Evolutionary conservation across 2,888 invertebrate species (phyloP).

Genomic region (Emmelina monodactyla): DNA sequence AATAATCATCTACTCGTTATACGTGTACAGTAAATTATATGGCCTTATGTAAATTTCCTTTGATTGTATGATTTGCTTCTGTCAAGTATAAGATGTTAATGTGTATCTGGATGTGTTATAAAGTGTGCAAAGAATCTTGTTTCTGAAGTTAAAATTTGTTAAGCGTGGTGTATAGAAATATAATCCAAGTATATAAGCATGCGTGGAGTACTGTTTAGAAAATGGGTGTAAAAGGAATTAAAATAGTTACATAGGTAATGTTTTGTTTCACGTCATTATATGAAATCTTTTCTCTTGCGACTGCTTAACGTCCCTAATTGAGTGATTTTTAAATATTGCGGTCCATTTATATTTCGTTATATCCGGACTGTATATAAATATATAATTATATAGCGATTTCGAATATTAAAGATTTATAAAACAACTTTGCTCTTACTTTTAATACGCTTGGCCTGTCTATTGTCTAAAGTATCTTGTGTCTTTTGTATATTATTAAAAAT

Average conservation of each 20-base stretch:
- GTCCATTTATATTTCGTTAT: constrained; percentile 30
- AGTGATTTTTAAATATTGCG: constrained; percentile 23
- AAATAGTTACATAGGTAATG: constrained; percentile 40
- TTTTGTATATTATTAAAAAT: constrained; percentile 65
- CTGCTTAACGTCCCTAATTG: constrained; percentile 26
- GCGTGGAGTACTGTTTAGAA: constrained; percentile 37
- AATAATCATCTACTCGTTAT: constrained; percentile 61
- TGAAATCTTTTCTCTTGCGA: not conserved
- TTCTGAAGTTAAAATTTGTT: constrained; percentile 5
- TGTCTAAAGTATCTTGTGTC: constrained; percentile 52
- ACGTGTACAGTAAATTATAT: constrained; percentile 63
- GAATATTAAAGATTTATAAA: constrained; percentile 26
- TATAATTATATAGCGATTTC: constrained; percentile 26
- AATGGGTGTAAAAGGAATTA: constrained; percentile 49
- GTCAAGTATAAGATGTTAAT: constrained; percentile 29
- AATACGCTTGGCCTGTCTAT: constrained; percentile 60
- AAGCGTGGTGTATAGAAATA: constrained; percentile 41
- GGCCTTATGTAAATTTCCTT: constrained; percentile 63
- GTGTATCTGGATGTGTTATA: too few species aligned
- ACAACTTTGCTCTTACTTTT: constrained; percentile 50
- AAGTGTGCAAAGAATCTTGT: not conserved
- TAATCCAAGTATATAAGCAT: constrained; percentile 24
- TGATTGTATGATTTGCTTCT: constrained; percentile 49
- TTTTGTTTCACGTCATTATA: constrained; percentile 10
- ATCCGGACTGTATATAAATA: constrained; percentile 36